Evolutionary conservation across 1,140 invertebrate species (phyloP), one percentile per base, ranked within the genome.

Genomic region (Leptopilina boulardi): DNA sequence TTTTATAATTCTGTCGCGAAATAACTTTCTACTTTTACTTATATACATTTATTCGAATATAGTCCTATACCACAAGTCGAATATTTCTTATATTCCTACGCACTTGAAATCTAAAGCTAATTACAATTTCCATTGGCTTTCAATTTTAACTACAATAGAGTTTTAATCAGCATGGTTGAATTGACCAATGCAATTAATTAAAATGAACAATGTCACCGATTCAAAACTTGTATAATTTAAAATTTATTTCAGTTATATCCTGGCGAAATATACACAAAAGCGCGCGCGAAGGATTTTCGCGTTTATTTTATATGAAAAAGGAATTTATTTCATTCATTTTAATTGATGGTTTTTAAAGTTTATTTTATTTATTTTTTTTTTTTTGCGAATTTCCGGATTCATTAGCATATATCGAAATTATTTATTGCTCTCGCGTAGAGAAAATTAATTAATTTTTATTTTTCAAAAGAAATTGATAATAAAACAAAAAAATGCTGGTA

Each of bases 21-120:
- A 30, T 59, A 21, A 19, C 54, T 59, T 59, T 59, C 54, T 59
- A 59, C 54, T 59, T 59, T 59, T 59, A 66, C 56, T 66, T 21
- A 23, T n/a, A 66, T 30, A 66, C 21, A 21, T 30, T 21, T 66
- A 66, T 30, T 23, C 56, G 56, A 66, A 66, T 66, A 21, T 26
- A 2, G 21, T 1, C 30, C 56, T 66, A 66, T 66, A n/a, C n/a
- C 56, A 23, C 26, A 56, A 51, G 23, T 30, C 56, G 23, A 66
- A 66, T 23, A 15, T 66, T 66, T 30, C 56, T 66, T 66, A 66
- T 30, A 38, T 9, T 38, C 1, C n/a, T n/a, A n/a, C n/a, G n/a
- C 15, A 66, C 56, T 66, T 66, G 56, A 66, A 30, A 66, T 26
- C 56, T 66, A 23, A 66, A 30, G 13, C 56, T 66, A 66, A 66